Base-by-base conservation (phyloP, 2,113 vertebrate species). In the Pygoscelis antarcticus region DNA sequence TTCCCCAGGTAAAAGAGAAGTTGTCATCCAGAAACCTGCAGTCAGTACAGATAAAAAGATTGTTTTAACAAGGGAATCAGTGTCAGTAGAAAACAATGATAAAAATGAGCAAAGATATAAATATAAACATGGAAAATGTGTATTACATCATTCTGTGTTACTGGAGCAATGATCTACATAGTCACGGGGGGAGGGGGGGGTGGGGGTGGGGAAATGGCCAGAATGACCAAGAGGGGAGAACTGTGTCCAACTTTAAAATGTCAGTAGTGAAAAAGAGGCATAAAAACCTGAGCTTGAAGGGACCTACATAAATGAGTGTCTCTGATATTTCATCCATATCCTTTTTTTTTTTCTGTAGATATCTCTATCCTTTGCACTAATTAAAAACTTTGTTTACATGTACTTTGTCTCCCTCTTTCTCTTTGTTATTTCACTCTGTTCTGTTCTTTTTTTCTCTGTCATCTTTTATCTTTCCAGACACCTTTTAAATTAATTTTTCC, bases 361-460 rank as follows among this genome's bases (percentile, higher is more conserved):
- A 79, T 49, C 44, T 87, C 49, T 94, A 76, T 89, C 36, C 36
- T 94, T 95, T 85, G 36, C 1, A 0, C 70, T 96, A 96, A 97
- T 93, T 96, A 91, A 95, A 92, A 75, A 42, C 30, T 91, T 94
- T 10, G 0, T 93, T 95, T 96, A 65, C 27, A 65, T 87, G 80
- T 96, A 95, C 95, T 97, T 95, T 96, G 91, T 96, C 95, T 97
- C 97, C 94, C 94, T 97, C 94, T 97, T 95, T 89, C 85, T 97
- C 91, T 89, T 92, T 76, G n/a, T 34, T 75, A 51, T 17, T 78
- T 93, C 36, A 58, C 44, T 93, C n/a, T 68, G 49, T 87, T 90
- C 44, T 64, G 30, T 55, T 70, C n/a, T 70, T 58, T 86, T 68
- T 47, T 55, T 25, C 36, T 66, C 20, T 52, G 32, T 52, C 36